Base-by-base conservation (phyloP, 2,113 vertebrate species). In the Myotis yumanensis region DNA sequence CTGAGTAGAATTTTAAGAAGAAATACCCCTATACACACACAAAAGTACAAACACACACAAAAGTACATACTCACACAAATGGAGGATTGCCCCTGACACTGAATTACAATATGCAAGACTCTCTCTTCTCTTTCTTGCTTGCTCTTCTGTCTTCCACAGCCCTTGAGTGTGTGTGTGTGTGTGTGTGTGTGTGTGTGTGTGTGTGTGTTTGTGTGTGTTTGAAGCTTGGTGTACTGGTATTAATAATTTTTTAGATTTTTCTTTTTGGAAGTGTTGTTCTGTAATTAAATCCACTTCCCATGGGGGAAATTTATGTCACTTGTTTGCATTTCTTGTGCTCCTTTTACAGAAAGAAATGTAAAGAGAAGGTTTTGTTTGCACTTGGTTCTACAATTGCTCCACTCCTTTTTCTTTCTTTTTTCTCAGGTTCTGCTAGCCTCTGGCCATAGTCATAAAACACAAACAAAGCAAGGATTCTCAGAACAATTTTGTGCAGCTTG, bases 211-310 rank as follows among this genome's bases (percentile, higher is more conserved):
- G 28, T 83, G 71, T 57, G 64, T 80, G 23, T 86, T 23, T 87
- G 10, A 69, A 84, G n/a, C 79, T 95, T 54, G 28, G 86, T 92
- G 88, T 86, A 86, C 87, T 94, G 76, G 51, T 96, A 97, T 96
- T 97, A 95, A 97, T 97, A 97, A 95, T 97, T 97, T 95, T 96
- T 92, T 59, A 94, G 79, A 68, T 81, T 91, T 92, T 81, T 35
- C 57, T 75, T 68, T 73, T 82, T 85, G 73, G 75, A 89, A 97
- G 72, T 91, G 91, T 96, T 97, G 91, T 97, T 97, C 90, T 97
- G 91, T 97, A 97, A 97, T 98, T 97, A 97, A 98, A 96, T 95
- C 85, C 88, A 92, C 86, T 89, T 95, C 87, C 96, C 92, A 25
- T 93, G 35, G 4, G 81, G 95, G 84, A 92, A 84, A 87, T 85